Evolutionary conservation across 2,797 vertebrate species (phyloP).

Genomic region (Brotogeris chrysoptera): DNA sequence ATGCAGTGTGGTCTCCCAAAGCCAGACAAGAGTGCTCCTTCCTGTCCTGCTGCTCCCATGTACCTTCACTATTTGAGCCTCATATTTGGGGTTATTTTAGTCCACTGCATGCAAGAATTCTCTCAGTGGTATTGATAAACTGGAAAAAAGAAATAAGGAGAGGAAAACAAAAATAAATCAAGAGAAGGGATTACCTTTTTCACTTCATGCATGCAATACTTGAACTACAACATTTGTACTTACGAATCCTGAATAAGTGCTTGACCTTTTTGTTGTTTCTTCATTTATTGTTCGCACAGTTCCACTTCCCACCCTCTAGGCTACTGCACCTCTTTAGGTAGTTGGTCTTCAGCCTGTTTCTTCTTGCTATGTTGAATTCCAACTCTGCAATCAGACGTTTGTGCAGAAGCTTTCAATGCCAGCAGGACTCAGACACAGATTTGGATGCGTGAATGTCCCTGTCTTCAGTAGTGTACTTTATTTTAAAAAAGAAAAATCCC

Average conservation of each 20-base stretch:
- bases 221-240: not conserved
- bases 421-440: not conserved
- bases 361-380: slow-evolving; percentile 16
- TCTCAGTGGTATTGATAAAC: not conserved
- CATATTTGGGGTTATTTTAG: not conserved
- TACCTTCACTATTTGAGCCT: not conserved
- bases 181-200: not conserved
- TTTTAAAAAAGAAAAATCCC: not conserved
- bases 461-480: not conserved
- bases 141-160: not conserved
- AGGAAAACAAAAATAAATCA: not conserved
- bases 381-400: not conserved
- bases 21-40: not conserved
- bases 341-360: not conserved
- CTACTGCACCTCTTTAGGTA: not conserved
- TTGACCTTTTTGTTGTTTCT: slow-evolving; percentile 39
- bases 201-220: not conserved
- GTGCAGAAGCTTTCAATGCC: slow-evolving; percentile 1
- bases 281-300: slow-evolving; percentile 17
- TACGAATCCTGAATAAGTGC: not conserved
- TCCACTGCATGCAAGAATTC: not conserved
- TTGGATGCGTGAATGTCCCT: not conserved
- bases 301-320: not conserved
- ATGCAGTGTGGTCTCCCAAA: not conserved
- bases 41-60: not conserved